Conservation (phyloP, 2,888 invertebrate species). For the Epirrhoe alternata region DNA sequence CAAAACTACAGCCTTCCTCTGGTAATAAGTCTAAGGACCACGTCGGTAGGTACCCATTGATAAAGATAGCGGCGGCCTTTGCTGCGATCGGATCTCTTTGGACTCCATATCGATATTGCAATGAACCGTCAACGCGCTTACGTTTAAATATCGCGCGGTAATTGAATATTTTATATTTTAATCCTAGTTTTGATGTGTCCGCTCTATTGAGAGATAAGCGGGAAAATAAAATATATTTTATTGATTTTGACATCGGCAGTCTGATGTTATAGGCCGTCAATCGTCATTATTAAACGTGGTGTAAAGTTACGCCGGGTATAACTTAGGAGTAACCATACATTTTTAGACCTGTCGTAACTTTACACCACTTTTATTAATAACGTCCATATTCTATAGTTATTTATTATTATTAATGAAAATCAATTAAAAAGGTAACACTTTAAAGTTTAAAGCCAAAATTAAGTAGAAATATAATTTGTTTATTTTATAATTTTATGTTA, state of each 20-base stretch:
- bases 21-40: constrained; percentile 37
- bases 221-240: neutral
- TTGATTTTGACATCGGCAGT: neutral
- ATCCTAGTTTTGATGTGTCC: constrained; percentile 3
- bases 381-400: too few species aligned
- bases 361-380: too few species aligned
- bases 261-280: too few species aligned
- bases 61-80: constrained; percentile 78
- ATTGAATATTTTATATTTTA: constrained; percentile 39
- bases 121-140: constrained; percentile 48
- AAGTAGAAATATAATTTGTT: too few species aligned
- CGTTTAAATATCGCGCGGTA: constrained; percentile 43
- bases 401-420: too few species aligned
- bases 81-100: constrained; percentile 70
- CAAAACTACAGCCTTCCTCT: constrained; percentile 44
- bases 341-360: too few species aligned
- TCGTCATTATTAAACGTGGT: too few species aligned
- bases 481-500: too few species aligned
- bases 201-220: neutral
- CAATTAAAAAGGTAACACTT: too few species aligned
- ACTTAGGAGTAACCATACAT: too few species aligned
- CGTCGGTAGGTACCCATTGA: constrained; percentile 68
- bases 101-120: constrained; percentile 42
- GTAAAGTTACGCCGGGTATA: too few species aligned
- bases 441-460: too few species aligned